Evolutionary conservation across 2,888 invertebrate genomes (phyloP), one percentile per base, ranked within the genome.

Genomic region (Pseudococcus longispinus): DNA sequence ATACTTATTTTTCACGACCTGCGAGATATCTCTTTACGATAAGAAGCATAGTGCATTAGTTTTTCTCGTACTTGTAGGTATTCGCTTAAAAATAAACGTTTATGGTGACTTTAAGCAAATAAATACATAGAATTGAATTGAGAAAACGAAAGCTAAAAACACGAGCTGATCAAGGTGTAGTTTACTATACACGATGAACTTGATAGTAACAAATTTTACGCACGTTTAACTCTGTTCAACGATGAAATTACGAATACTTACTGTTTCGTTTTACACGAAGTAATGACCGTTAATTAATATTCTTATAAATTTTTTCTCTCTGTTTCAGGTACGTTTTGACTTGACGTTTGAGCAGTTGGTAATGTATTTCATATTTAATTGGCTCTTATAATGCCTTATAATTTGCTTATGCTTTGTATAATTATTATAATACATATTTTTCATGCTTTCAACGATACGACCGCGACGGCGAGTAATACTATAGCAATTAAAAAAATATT

Each of bases 181-280:
- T 70, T 70, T 70, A 29, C 60, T 23, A 37, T 37, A 60, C 60
- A 60, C 29, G 29, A 15, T 9, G 70, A 70, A 70, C 70, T 70
- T 70, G 70, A 70, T 70, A 70, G 29, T 70, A 70, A 70, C 70
- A 20, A 70, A 70, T 70, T 70, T 70, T 70, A 29, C 70, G 70
- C 70, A 4, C 29, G n/a, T 70, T 70, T 70, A 70, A 70, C 70
- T 29, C 70, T 18, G 70, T 70, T 70, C 70, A 70, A 70, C 70
- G 26, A 70, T 70, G 70, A 70, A 70, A 70, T 70, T 70, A 70
- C 70, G 26, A 70, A 70, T 70, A 70, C 70, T 70, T 70, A 70
- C 70, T 70, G 29, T 70, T 70, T 70, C 70, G 29, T 70, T 70
- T 70, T 70, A 70, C 29, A 29, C 70, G 29, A 29, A 29, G 70